A percentile compares a stretch with the other conserved stretches of the same genome.
phyloP scores from a whole-genome alignment of 2,113 vertebrate species.

The Microtus oregoni region DNA sequence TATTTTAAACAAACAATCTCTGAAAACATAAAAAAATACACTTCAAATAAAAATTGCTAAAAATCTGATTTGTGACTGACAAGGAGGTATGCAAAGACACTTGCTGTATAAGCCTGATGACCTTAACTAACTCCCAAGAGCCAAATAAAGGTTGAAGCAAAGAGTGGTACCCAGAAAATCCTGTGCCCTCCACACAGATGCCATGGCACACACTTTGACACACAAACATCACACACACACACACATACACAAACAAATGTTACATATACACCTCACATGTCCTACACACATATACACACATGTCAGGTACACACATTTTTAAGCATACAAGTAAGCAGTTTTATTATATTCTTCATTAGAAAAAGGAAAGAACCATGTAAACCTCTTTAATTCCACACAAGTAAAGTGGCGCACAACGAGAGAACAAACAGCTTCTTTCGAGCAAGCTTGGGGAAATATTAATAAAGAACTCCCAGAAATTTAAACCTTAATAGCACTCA shows the following conservation, averaged over 20 bases:
- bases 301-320: not conserved
- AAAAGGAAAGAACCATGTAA: not conserved
- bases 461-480: conserved; percentile 50
- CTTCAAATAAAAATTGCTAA: not conserved
- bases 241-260: not conserved
- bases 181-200: no score
- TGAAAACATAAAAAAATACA: not conserved
- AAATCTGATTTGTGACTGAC: not conserved
- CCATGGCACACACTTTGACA: not conserved
- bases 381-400: not conserved
- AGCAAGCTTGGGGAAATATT: conserved; percentile 20
- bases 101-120: no score
- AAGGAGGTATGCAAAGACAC: not conserved
- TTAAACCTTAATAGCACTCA: not conserved
- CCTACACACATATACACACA: not conserved
- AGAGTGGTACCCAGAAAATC: not conserved
- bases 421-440: conserved; percentile 10
- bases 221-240: not conserved
- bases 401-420: conserved; percentile 1
- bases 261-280: no score
- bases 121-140: not conserved
- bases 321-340: not conserved
- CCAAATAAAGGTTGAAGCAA: not conserved
- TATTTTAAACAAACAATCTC: not conserved
- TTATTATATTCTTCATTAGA: not conserved